These are phyloP conservation scores for Lepidocyrtinus sp. DNA, from an alignment of 2,888 invertebrate species.

Conservation along the genomic window DNA sequence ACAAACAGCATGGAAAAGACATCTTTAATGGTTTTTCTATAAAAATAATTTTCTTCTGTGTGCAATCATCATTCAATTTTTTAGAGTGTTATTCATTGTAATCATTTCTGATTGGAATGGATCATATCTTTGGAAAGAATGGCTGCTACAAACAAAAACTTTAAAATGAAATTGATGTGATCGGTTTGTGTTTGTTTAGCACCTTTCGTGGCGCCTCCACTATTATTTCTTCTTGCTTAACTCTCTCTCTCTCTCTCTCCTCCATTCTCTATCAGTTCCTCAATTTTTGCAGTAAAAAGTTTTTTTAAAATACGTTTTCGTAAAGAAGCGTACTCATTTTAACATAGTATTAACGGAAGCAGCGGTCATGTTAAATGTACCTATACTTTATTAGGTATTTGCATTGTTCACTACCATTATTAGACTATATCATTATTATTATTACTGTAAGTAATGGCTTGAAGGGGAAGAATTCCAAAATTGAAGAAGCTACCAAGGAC, in stretches of 20 bases:
- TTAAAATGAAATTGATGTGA: background rate
- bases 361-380: slow-evolving; percentile 15
- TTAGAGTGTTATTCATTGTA: background rate
- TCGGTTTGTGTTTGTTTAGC: background rate
- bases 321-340: background rate
- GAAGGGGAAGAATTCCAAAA: slow-evolving; percentile 5
- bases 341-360: slow-evolving; percentile 32
- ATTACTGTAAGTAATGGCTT: slow-evolving; percentile 13
- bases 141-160: background rate
- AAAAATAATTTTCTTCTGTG: no score
- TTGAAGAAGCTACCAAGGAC: background rate
- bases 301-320: background rate
- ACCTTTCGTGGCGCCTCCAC: background rate
- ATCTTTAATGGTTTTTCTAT: no score
- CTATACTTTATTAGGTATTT: background rate
- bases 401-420: background rate
- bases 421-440: background rate
- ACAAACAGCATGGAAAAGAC: no score
- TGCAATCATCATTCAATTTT: background rate
- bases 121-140: background rate
- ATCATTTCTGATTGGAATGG: background rate
- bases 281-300: background rate
- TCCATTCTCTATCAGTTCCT: background rate
- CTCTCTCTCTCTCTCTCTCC: background rate
- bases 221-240: background rate